phyloP scores from a whole-genome alignment of 2,888 invertebrate genomes.

The Polyommatus icarus region DNA sequence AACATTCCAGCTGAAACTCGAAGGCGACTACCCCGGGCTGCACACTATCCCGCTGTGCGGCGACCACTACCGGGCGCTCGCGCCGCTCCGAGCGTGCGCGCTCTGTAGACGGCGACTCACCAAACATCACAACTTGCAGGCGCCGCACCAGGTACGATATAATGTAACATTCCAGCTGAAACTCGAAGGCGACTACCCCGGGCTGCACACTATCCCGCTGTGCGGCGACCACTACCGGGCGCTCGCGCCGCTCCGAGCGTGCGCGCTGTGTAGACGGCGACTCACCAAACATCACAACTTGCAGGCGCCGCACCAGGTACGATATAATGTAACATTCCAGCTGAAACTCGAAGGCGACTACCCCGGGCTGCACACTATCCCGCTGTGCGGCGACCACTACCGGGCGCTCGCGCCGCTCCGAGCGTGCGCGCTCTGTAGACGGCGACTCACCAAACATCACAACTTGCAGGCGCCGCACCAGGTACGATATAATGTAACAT shows the following conservation, averaged over 20 bases:
- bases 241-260: conserved; percentile 87
- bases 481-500: conserved; percentile 42
- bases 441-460: conserved; percentile 87
- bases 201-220: conserved; percentile 84
- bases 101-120: conserved; percentile 88
- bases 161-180: conserved; percentile 64
- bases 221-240: conserved; percentile 86
- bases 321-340: conserved; percentile 51
- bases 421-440: conserved; percentile 88
- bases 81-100: conserved; percentile 87
- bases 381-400: conserved; percentile 86
- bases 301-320: conserved; percentile 83
- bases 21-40: conserved; percentile 83
- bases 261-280: conserved; percentile 87
- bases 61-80: conserved; percentile 85
- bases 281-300: conserved; percentile 89
- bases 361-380: conserved; percentile 85
- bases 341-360: conserved; percentile 80
- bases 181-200: conserved; percentile 82
- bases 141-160: conserved; percentile 77
- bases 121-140: conserved; percentile 88
- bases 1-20: conserved; percentile 73
- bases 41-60: conserved; percentile 86
- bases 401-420: conserved; percentile 85
- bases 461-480: conserved; percentile 86